Evolutionary conservation across 1,140 invertebrate species (phyloP).

Genomic region (Halesus radiatus): DNA sequence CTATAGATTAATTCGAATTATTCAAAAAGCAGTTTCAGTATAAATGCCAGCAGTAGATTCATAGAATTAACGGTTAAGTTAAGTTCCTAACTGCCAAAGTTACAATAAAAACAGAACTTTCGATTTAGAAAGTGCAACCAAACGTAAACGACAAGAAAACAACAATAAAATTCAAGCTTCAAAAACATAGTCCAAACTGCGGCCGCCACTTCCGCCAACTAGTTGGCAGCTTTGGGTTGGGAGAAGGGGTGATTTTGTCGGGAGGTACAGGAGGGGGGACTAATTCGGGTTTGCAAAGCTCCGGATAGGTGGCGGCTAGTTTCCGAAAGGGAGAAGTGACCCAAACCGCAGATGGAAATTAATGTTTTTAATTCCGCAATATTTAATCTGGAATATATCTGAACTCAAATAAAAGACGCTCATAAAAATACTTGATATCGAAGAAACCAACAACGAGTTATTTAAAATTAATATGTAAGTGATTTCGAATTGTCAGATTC

Average conservation of each 20-base stretch:
- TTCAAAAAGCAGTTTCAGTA: too few relatives aligned
- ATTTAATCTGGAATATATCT: too few relatives aligned
- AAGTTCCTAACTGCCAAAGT: too few relatives aligned
- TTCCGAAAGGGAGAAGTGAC: neutral
- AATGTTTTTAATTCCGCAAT: too few relatives aligned
- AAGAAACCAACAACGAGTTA: too few relatives aligned
- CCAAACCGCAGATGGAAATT: neutral
- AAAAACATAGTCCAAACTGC: constrained; percentile 28
- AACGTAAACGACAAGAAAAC: constrained; percentile 19
- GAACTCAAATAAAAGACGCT: too few relatives aligned
- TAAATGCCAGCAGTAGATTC: too few relatives aligned
- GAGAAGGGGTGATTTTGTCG: neutral
- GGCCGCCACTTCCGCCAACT: neutral
- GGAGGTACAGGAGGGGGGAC: neutral
- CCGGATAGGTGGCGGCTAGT: neutral
- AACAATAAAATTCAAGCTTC: constrained; percentile 6
- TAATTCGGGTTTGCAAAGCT: neutral
- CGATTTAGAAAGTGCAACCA: constrained; percentile 24
- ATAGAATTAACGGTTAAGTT: too few relatives aligned
- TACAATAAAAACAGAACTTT: neutral
- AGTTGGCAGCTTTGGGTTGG: constrained; percentile 9
- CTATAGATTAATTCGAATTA: too few relatives aligned
- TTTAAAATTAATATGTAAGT: too few relatives aligned
- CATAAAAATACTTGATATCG: too few relatives aligned
- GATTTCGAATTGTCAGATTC: too few relatives aligned